phyloP scores from a whole-genome alignment of 2,888 invertebrate genomes.

The Plutella xylostella region DNA sequence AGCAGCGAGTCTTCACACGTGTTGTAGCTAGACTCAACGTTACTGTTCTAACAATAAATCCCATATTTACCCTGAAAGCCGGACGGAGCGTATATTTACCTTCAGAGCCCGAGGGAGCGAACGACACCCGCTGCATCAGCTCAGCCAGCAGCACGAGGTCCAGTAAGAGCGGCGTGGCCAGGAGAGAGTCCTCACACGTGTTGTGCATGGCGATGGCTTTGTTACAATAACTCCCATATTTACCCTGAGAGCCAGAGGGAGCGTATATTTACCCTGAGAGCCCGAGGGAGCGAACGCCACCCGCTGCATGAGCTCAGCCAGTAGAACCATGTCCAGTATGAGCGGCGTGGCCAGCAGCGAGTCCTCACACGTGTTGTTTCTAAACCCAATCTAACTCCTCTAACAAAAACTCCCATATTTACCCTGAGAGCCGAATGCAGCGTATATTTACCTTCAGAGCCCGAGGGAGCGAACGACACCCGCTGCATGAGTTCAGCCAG shows the following conservation, averaged over 20 bases:
- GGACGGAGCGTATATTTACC: too few relatives aligned
- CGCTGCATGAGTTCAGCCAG: constrained; percentile 88
- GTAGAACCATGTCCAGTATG: constrained; percentile 88
- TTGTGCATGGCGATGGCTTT: constrained; percentile 96
- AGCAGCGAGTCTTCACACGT: constrained; percentile 97
- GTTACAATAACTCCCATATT: too few relatives aligned
- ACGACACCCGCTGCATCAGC: constrained; percentile 79
- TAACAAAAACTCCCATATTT: too few relatives aligned
- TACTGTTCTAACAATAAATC: too few relatives aligned
- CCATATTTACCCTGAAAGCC: too few relatives aligned
- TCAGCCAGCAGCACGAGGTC: constrained; percentile 91
- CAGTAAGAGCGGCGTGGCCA: constrained; percentile 92
- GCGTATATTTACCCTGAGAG: too few relatives aligned
- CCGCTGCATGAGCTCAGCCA: constrained; percentile 87
- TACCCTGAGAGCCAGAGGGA: too few relatives aligned
- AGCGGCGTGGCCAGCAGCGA: constrained; percentile 93
- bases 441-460: too few relatives aligned
- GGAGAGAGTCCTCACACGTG: constrained; percentile 96
- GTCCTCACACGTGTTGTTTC: constrained; percentile 98
- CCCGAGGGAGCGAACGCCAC: constrained; percentile 62
- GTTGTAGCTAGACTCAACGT: too few relatives aligned
- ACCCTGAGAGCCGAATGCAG: too few relatives aligned
- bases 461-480: constrained; percentile 59
- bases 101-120: too few relatives aligned
- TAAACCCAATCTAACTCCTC: too few relatives aligned